These are phyloP conservation scores for Halcyon senegalensis DNA, from an alignment of 2,113 vertebrate species.

Conservation along the genomic window DNA sequence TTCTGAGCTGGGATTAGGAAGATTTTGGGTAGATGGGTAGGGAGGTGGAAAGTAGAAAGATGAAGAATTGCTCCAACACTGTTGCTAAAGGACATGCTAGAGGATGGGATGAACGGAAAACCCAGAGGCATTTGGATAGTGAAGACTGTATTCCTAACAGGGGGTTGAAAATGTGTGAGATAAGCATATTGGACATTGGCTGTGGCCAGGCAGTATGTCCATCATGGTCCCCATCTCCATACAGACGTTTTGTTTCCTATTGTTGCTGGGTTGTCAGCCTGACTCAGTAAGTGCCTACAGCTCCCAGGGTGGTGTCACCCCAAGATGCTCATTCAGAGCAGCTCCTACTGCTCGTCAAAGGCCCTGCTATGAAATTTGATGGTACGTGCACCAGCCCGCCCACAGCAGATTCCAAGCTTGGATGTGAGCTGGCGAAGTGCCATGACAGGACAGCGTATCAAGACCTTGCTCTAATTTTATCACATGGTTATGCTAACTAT, in stretches of 20 bases:
- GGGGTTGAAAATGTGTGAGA: background rate
- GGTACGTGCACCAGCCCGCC: background rate
- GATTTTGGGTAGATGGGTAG: background rate
- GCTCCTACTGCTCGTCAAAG: background rate
- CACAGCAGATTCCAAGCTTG: slow-evolving; percentile 13
- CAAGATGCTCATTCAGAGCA: background rate
- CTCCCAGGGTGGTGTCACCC: background rate
- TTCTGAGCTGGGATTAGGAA: background rate
- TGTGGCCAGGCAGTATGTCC: background rate
- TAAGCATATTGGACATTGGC: background rate
- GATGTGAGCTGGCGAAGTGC: background rate
- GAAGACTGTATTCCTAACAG: background rate
- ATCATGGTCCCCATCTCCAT: background rate
- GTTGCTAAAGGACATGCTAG: background rate
- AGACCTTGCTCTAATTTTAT: slow-evolving; percentile 52
- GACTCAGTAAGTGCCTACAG: background rate
- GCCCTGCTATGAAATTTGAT: background rate
- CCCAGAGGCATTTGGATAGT: background rate
- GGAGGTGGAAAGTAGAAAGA: background rate
- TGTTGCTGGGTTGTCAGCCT: background rate
- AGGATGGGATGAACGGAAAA: background rate
- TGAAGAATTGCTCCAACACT: background rate
- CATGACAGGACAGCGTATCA: background rate
- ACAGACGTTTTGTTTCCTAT: background rate
- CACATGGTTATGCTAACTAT: slow-evolving; percentile 11